phyloP scores from a whole-genome alignment of 2,797 vertebrate species.

The Hipposideros larvatus region DNA sequence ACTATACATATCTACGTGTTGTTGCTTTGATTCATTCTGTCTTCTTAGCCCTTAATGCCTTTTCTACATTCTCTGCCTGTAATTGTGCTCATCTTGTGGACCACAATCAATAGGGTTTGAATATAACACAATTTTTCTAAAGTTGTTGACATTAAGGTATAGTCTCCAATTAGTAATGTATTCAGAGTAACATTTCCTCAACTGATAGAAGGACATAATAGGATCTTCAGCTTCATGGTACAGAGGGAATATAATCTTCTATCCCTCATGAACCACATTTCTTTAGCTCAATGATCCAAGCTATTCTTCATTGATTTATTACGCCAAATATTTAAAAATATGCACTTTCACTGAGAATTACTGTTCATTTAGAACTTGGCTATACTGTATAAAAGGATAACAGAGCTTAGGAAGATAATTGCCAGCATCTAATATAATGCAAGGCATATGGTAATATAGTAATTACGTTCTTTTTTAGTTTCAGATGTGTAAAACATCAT shows the following conservation, averaged over 20 bases:
- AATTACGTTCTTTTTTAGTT: too few species aligned
- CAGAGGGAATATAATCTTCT: background rate
- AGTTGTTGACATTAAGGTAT: background rate
- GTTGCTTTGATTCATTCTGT: background rate
- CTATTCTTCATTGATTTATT: background rate
- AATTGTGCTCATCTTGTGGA: background rate
- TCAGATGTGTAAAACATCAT: too few species aligned
- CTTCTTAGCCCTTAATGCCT: background rate
- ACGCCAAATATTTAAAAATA: background rate
- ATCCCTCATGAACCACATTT: background rate
- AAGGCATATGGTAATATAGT: background rate
- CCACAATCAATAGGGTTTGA: background rate
- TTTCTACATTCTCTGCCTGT: background rate
- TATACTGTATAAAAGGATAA: background rate
- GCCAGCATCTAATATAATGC: background rate
- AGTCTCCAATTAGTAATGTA: background rate
- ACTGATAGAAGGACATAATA: background rate
- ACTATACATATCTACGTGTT: background rate
- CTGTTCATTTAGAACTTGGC: background rate
- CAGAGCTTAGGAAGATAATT: conserved; percentile 54
- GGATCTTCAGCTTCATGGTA: background rate
- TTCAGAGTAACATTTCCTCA: background rate
- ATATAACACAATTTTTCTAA: background rate
- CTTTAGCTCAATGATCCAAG: background rate
- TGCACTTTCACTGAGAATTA: conserved; percentile 38